A percentile compares a stretch with the other conserved stretches of the same genome.
phyloP scores from a whole-genome alignment of 2,797 vertebrate genomes.

The Chelidonichthys spinosus region DNA sequence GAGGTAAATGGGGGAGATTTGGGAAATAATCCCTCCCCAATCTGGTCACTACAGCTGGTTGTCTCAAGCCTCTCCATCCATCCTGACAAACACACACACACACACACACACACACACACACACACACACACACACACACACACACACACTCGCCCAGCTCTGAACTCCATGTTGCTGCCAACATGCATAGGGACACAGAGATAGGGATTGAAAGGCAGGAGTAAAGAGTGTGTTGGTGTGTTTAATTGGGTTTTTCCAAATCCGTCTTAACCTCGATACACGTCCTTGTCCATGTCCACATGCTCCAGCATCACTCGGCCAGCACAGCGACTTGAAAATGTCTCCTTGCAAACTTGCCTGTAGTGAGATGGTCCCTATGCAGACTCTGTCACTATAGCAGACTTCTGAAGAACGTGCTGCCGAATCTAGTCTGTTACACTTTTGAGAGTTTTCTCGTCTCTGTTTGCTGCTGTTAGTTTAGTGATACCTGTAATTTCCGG shows the following conservation, averaged over 20 bases:
- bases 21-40: conserved; percentile 82
- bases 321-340: conserved; percentile 38
- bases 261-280: conserved; percentile 68
- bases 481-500: conserved; percentile 55
- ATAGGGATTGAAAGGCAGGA: conserved; percentile 50
- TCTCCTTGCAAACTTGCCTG: conserved; percentile 27
- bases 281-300: conserved; percentile 42
- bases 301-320: conserved; percentile 47
- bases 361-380: conserved; percentile 31
- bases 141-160: conserved; percentile 16
- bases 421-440: conserved; percentile 19
- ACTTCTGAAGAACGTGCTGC: conserved; percentile 41
- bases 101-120: conserved; percentile 35
- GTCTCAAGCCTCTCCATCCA: conserved; percentile 65
- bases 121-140: conserved; percentile 31
- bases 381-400: conserved; percentile 33
- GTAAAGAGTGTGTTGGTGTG: conserved; percentile 59
- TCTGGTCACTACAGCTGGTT: conserved; percentile 84
- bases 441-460: conserved; percentile 51
- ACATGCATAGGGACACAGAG: conserved; percentile 51
- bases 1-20: conserved; percentile 82
- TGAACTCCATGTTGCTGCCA: conserved; percentile 55
- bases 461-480: conserved; percentile 53
- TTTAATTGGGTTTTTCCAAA: conserved; percentile 76
- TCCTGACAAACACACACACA: conserved; percentile 38